Conservation (phyloP, 2,888 invertebrate species). For the Ochropleura plecta region DNA sequence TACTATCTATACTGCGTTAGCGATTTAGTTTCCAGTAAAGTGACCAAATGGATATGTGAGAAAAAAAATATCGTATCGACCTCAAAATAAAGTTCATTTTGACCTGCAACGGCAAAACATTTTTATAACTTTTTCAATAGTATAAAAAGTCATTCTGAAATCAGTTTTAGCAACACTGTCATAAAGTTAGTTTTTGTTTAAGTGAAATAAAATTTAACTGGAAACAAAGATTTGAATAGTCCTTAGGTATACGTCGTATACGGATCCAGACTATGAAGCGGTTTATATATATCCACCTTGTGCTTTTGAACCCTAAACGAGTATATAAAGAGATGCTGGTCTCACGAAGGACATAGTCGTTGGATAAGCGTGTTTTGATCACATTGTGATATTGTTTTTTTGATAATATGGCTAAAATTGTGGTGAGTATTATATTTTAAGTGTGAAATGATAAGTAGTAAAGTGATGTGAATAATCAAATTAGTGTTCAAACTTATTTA, state of each 20-base stretch:
- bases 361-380: constrained; percentile 10
- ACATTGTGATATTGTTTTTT: constrained; percentile 37
- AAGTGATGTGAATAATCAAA: constrained; percentile 22
- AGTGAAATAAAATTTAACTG: not conserved
- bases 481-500: not conserved
- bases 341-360: constrained; percentile 44
- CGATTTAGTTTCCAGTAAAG: not conserved
- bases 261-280: constrained; percentile 13
- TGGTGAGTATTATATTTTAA: constrained; percentile 40
- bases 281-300: not conserved
- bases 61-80: not conserved
- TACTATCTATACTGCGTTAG: constrained; percentile 7
- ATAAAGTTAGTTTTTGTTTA: not conserved
- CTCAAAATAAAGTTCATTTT: not conserved
- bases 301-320: constrained; percentile 27
- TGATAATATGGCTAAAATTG: constrained; percentile 50
- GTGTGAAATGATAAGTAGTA: not conserved
- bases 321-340: constrained; percentile 53
- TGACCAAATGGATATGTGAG: not conserved
- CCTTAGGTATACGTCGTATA: not conserved
- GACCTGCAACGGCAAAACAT: not conserved
- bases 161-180: fast-evolving
- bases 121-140: not conserved
- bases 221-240: not conserved
- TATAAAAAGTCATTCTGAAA: not conserved